phyloP scores from a whole-genome alignment of 1,140 invertebrate species.

The Trinorchestia longiramus region DNA sequence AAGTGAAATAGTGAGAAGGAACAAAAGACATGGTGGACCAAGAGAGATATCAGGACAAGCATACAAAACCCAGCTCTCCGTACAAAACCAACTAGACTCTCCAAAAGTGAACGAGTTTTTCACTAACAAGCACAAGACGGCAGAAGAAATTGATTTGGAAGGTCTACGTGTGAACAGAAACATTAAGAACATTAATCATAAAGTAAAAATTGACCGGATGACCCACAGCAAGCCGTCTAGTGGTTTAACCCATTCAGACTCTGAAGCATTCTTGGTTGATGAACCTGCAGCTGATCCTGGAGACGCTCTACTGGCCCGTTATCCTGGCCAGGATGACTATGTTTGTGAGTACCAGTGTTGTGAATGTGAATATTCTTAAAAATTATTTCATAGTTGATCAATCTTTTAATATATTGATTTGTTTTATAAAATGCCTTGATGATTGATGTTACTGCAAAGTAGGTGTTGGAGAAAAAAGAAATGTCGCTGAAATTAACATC shows the following conservation, averaged over 20 bases:
- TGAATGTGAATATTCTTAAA: background rate
- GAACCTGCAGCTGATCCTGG: background rate
- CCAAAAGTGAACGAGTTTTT: background rate
- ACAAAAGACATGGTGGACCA: background rate
- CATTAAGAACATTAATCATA: background rate
- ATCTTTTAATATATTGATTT: too few species aligned
- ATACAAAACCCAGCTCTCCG: background rate
- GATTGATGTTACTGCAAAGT: too few species aligned
- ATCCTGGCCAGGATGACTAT: conserved; percentile 34
- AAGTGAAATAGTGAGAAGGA: background rate
- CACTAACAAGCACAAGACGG: background rate
- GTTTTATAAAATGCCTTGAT: too few species aligned
- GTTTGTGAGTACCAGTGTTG: background rate
- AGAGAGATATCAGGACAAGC: background rate
- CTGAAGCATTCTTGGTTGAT: background rate
- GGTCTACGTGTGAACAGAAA: background rate
- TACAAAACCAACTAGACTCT: background rate
- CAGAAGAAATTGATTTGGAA: background rate
- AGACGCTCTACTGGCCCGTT: background rate
- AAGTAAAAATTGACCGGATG: background rate
- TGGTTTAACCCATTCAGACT: background rate
- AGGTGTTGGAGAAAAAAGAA: too few species aligned
- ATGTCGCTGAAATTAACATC: too few species aligned
- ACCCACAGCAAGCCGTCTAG: background rate
- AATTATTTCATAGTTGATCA: background rate